Evolutionary conservation across 2,888 invertebrate genomes (phyloP), one percentile per base, ranked within the genome.

Genomic region (Microctonus brassicae): DNA sequence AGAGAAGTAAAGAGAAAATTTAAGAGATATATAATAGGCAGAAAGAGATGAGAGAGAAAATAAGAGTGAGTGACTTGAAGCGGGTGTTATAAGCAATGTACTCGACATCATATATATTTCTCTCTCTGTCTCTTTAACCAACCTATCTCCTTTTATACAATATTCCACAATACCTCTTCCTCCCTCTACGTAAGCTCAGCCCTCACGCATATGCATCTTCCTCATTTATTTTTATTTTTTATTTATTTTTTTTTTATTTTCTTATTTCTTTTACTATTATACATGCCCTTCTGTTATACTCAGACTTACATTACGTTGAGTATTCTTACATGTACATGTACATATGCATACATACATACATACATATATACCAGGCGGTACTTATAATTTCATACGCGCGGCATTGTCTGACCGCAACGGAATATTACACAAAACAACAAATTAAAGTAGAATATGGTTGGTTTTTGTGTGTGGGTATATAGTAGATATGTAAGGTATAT

Each of bases 331-430:
- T n/a, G n/a, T n/a, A n/a, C n/a, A n/a, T n/a, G n/a, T n/a, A n/a
- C n/a, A n/a, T n/a, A n/a, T n/a, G n/a, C n/a, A n/a, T n/a, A n/a
- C n/a, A n/a, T n/a, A n/a, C n/a, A n/a, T n/a, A n/a, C 13, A 11
- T 39, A n/a, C 58, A 13, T 42, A 33, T 33, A 24, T 20, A 70
- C 65, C 70, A 42, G n/a, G 47, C 64, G 57, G 70, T 68, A 69
- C 72, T 77, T 77, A 73, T 76, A 77, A 79, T 79, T 79, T 76
- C 73, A 74, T 75, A 72, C 65, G 70, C 72, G 57, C 74, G 6
- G 75, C 72, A 72, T 73, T 61, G 67, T 66, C 52, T 39, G 60
- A 39, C 61, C 11, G 39, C 13, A n/a, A n/a, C 5, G n/a, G 9
- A n/a, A n/a, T n/a, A 39, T n/a, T 39, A 57, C 69, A 47, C 20